Evolutionary conservation across 1,140 invertebrate genomes (phyloP).

Genomic region (Phthorimaea operculella): DNA sequence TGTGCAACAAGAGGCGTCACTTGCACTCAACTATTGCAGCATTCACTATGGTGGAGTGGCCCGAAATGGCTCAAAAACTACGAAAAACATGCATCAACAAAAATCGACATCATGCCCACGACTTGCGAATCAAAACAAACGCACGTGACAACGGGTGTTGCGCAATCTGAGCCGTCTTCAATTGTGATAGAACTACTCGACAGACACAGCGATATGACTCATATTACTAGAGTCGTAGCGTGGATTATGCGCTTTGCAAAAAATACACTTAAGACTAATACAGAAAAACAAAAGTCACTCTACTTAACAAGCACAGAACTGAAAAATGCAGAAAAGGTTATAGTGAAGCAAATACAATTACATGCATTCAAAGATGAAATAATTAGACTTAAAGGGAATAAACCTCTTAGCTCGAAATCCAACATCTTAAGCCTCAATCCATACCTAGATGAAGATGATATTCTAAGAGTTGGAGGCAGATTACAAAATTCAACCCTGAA

Average conservation of each 20-base stretch:
- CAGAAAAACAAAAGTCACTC: no score
- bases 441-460: conserved; percentile 36
- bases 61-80: background rate
- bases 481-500: conserved; percentile 23
- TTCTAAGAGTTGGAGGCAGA: conserved; percentile 47
- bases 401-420: conserved; percentile 9
- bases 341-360: conserved; percentile 17
- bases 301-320: no score
- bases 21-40: background rate
- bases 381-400: background rate
- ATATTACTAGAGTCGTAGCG: background rate
- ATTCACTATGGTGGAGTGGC: background rate
- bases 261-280: no score
- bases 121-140: no score
- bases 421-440: conserved; percentile 26
- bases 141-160: no score
- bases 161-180: no score
- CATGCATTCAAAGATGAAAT: conserved; percentile 11
- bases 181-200: conserved; percentile 10
- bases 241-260: no score
- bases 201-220: conserved; percentile 8
- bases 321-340: background rate
- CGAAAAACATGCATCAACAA: no score
- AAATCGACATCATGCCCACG: no score
- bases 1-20: background rate